These are phyloP conservation scores for Caiman crocodilus DNA, from an alignment of 2,797 vertebrate species.

Conservation along the genomic window DNA sequence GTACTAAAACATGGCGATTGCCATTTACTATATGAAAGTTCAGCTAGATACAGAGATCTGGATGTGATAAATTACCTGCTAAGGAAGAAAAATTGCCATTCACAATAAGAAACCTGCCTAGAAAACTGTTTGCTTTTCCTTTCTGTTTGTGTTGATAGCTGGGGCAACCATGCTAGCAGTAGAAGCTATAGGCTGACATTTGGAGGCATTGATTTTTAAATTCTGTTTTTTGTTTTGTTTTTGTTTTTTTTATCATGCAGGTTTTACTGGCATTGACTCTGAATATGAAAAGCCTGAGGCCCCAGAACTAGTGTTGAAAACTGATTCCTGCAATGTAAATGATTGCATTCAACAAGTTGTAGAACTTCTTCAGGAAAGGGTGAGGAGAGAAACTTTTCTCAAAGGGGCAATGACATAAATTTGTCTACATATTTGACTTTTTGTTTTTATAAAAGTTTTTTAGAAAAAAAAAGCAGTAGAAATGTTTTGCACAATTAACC, in stretches of 20 bases:
- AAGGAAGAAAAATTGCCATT: neutral
- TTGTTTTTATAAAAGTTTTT: neutral
- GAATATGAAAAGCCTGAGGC: constrained; percentile 98
- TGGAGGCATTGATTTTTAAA: neutral
- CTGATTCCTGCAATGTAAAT: constrained; percentile 94
- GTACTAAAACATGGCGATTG: neutral
- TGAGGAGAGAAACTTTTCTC: constrained; percentile 72
- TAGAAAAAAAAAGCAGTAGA: neutral
- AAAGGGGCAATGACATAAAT: neutral
- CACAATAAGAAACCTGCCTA: neutral
- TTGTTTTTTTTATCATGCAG: constrained; percentile 74
- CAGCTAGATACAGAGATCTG: neutral
- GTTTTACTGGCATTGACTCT: constrained; percentile 97
- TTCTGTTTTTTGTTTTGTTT: neutral
- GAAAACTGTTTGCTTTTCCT: neutral
- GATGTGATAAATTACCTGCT: neutral
- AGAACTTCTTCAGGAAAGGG: constrained; percentile 96
- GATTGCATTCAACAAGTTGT: constrained; percentile 97
- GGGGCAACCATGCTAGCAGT: neutral
- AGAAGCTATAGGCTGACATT: neutral
- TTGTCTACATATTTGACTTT: neutral
- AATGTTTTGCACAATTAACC: neutral
- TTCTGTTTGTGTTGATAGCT: neutral
- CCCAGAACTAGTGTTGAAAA: constrained; percentile 97
- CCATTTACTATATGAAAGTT: neutral